A percentile compares a stretch with the other conserved stretches of the same genome.
Evolutionary conservation across 2,888 invertebrate species (phyloP).

Genomic region (Mechanitis messenoides): DNA sequence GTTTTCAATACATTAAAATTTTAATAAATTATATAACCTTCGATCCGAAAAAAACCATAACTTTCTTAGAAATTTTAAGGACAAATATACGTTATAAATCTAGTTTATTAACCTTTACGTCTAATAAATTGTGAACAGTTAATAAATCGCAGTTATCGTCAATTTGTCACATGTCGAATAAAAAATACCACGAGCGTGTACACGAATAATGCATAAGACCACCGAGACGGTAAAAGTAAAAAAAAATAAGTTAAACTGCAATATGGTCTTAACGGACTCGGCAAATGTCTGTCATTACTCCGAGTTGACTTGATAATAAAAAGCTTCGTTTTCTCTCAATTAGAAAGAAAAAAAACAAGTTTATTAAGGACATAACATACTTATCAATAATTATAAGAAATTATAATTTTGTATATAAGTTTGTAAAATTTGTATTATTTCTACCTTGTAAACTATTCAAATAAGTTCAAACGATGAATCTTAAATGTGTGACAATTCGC

Average conservation of each 20-base stretch:
- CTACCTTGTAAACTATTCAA: too few species aligned
- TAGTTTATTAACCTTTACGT: not conserved
- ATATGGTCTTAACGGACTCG: conserved; percentile 8
- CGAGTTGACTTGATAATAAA: conserved; percentile 9
- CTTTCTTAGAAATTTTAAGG: conserved; percentile 3
- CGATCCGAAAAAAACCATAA: not conserved
- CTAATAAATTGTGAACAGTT: not conserved
- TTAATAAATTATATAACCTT: not conserved
- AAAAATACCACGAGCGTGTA: conserved; percentile 9
- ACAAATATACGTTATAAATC: not conserved
- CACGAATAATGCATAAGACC: conserved; percentile 21
- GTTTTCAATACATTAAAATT: conserved; percentile 1
- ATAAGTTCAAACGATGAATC: not conserved
- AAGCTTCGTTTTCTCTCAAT: too few species aligned
- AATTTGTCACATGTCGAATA: conserved; percentile 14
- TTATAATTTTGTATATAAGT: too few species aligned
- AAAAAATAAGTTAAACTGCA: conserved; percentile 6
- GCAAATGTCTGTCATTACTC: conserved; percentile 18
- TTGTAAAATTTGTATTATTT: too few species aligned
- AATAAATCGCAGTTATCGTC: not conserved
- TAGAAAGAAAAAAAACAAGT: too few species aligned
- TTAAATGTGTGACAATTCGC: conserved; percentile 5
- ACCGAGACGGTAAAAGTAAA: conserved; percentile 13
- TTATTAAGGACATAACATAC: too few species aligned
- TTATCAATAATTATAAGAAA: too few species aligned